Evolutionary conservation across 2,113 vertebrate genomes (phyloP).

Genomic region (Sula dactylatra): DNA sequence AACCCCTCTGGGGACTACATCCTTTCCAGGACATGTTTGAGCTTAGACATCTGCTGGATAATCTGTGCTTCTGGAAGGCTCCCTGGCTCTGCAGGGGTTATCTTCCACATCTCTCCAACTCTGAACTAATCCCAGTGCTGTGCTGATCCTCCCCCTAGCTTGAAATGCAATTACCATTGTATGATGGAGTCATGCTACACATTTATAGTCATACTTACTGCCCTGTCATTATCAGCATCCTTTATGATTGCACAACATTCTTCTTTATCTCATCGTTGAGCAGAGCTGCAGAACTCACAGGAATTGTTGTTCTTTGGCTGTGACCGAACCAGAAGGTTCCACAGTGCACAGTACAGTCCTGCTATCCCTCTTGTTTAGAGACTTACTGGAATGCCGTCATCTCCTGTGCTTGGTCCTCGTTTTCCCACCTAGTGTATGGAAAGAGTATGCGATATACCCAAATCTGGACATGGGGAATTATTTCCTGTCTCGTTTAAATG

Average conservation of each 20-base stretch:
- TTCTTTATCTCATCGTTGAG: background rate
- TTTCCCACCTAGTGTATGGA: background rate
- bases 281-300: background rate
- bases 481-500: background rate
- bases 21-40: background rate
- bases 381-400: accelerated
- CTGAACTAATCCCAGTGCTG: background rate
- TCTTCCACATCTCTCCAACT: background rate
- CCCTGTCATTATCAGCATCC: background rate
- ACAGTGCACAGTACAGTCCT: accelerated
- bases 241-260: accelerated
- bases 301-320: background rate
- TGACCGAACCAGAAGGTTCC: background rate
- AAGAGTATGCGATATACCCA: background rate
- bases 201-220: accelerated
- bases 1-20: background rate
- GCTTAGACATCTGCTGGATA: background rate
- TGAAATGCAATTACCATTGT: background rate
- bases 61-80: background rate
- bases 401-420: accelerated
- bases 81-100: background rate
- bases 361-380: background rate
- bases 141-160: background rate
- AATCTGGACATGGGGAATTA: background rate
- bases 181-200: background rate